Evolutionary conservation across 2,888 invertebrate genomes (phyloP).

Genomic region (Eulithis testata): DNA sequence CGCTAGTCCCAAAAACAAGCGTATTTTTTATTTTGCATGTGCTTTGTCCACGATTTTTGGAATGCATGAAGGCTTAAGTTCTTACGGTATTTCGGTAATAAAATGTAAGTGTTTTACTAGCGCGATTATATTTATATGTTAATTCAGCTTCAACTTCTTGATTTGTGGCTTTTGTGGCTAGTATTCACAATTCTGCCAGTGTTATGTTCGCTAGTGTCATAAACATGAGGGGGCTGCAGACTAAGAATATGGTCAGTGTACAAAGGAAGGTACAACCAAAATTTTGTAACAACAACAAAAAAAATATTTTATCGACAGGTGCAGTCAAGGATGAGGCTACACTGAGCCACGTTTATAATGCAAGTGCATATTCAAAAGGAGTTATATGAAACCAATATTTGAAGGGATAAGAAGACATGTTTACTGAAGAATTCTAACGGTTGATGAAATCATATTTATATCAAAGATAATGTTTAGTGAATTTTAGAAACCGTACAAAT

Average conservation of each 20-base stretch:
- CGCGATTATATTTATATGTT: too few relatives aligned
- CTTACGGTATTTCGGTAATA: too few relatives aligned
- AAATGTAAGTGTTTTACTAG: too few relatives aligned
- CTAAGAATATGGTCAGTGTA: too few relatives aligned
- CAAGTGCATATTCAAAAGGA: conserved; percentile 74
- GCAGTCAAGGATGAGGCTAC: conserved; percentile 74
- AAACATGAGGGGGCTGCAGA: too few relatives aligned
- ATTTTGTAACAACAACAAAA: not conserved
- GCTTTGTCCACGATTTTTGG: not conserved
- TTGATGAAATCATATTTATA: not conserved
- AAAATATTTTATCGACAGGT: conserved; percentile 53
- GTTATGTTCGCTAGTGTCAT: too few relatives aligned
- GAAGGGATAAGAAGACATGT: conserved; percentile 46
- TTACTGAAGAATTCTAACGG: conserved; percentile 3
- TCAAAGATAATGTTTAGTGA: conserved; percentile 1
- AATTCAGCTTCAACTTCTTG: too few relatives aligned
- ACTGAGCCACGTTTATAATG: conserved; percentile 66
- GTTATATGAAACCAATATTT: conserved; percentile 66
- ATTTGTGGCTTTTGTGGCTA: too few relatives aligned
- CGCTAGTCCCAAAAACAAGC: too few relatives aligned
- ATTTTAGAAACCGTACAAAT: not conserved
- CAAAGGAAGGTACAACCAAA: too few relatives aligned
- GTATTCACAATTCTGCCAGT: too few relatives aligned
- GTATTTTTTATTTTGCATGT: not conserved
- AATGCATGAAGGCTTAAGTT: too few relatives aligned